Evolutionary conservation across 2,797 vertebrate genomes (phyloP).

Genomic region (Falco rusticolus): DNA sequence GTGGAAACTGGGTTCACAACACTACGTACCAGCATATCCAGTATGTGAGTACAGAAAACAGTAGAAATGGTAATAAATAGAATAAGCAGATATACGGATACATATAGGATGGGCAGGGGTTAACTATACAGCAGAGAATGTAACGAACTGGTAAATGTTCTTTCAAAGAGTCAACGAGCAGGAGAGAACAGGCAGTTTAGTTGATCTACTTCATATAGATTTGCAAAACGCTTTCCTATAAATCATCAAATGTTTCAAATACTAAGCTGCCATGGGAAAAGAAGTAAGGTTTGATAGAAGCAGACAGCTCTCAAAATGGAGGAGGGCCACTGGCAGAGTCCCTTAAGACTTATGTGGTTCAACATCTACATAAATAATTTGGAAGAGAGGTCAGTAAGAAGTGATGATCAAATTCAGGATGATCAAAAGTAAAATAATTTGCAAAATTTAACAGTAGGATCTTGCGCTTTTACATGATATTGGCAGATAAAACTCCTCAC

Average conservation of each 20-base stretch:
- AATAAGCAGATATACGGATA: not conserved
- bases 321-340: not conserved
- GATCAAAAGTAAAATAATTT: not conserved
- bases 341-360: not conserved
- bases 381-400: not conserved
- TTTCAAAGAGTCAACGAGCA: not conserved
- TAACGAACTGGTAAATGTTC: not conserved
- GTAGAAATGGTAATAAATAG: not conserved
- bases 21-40: not conserved
- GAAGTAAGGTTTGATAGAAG: not conserved
- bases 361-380: not conserved
- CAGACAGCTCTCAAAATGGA: not conserved
- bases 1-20: not conserved
- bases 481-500: not conserved
- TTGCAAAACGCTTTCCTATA: not conserved
- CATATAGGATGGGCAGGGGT: not conserved
- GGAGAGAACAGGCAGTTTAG: not conserved
- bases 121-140: rapidly evolving
- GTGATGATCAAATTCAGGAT: not conserved
- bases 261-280: not conserved
- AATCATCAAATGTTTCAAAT: not conserved
- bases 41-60: not conserved
- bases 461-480: not conserved
- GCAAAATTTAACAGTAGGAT: not conserved
- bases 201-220: not conserved